These are phyloP conservation scores for Bubo bubo DNA, from an alignment of 2,113 vertebrate species.

Conservation along the genomic window DNA sequence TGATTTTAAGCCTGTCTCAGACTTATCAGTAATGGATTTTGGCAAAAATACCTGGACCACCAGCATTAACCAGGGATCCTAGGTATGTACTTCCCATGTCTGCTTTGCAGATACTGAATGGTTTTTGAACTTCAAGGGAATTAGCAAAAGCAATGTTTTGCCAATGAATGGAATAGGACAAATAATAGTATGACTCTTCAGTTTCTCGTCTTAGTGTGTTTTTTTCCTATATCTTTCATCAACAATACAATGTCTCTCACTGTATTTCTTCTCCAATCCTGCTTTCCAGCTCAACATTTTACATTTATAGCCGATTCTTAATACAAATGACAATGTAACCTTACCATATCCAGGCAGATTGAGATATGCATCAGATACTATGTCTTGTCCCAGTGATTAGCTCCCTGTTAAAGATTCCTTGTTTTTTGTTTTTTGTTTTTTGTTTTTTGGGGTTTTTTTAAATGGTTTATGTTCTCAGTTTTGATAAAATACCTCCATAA, in stretches of 20 bases:
- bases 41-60: background rate
- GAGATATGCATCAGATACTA: background rate
- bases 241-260: background rate
- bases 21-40: background rate
- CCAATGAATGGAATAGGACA: background rate
- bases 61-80: background rate
- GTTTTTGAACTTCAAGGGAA: background rate
- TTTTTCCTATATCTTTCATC: background rate
- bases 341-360: background rate
- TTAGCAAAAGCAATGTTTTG: background rate
- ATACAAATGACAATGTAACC: background rate
- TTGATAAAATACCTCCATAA: background rate
- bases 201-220: background rate
- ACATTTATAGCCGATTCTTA: background rate
- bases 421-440: too few relatives aligned
- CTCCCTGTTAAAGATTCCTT: background rate
- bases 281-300: background rate
- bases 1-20: conserved; percentile 49
- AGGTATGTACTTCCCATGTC: background rate
- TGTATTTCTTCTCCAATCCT: background rate
- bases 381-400: background rate
- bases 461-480: background rate
- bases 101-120: background rate
- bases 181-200: background rate
- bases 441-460: background rate